Percentiles rank a stretch among this genome's conserved stretches.
These are phyloP conservation scores for Chrysemys picta DNA, from an alignment of 2,113 vertebrate genomes.

Conservation along the genomic window DNA sequence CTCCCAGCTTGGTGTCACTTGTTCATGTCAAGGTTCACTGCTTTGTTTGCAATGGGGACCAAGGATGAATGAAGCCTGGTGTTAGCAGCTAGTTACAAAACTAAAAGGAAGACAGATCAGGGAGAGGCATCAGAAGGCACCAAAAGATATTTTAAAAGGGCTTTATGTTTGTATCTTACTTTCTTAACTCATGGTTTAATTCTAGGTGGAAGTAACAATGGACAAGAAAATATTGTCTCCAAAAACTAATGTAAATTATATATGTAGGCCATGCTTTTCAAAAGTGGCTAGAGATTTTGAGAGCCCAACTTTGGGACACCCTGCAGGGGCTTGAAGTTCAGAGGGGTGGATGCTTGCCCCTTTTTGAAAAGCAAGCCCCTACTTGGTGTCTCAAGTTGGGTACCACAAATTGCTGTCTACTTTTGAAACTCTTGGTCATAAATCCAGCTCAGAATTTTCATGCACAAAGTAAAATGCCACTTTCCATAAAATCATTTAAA, in stretches of 20 bases:
- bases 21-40: not conserved
- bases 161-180: conserved; percentile 45
- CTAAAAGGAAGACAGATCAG: not conserved
- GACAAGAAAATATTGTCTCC: conserved; percentile 29
- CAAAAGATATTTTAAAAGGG: conserved; percentile 20
- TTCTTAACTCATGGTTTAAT: conserved; percentile 36
- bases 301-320: not conserved
- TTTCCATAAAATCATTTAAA: not conserved
- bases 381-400: not conserved
- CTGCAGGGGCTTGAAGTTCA: not conserved
- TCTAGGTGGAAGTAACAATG: conserved; percentile 21
- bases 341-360: not conserved
- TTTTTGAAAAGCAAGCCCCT: not conserved
- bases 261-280: conserved; percentile 1
- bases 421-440: not conserved
- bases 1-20: not conserved
- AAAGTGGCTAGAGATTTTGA: not conserved
- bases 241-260: conserved; percentile 21
- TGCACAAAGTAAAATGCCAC: accelerated
- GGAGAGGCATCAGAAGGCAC: conserved; percentile 29
- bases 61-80: not conserved
- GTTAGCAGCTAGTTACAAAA: not conserved
- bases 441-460: not conserved
- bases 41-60: not conserved
- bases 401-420: not conserved